phyloP scores from a whole-genome alignment of 2,888 invertebrate species.

The Agonopterix subpropinquella region DNA sequence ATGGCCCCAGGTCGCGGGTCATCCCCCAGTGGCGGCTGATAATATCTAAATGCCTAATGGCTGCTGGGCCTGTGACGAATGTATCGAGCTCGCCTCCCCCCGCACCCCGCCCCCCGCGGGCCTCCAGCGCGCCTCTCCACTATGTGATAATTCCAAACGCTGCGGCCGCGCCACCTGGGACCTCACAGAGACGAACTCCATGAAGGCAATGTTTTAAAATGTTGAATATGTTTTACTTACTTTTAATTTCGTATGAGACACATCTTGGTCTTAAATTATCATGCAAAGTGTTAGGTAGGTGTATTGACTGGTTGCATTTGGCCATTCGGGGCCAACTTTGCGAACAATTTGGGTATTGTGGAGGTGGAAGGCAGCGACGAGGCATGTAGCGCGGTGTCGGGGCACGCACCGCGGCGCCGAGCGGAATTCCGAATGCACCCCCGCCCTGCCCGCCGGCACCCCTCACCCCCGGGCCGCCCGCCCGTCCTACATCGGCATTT shows the following conservation, averaged over 20 bases:
- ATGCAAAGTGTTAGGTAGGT: no score
- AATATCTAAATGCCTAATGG: constrained; percentile 78
- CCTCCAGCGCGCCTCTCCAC: constrained; percentile 58
- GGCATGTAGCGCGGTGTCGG: constrained; percentile 46
- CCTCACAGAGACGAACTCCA: constrained; percentile 57
- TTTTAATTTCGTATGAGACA: no score
- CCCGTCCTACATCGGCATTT: constrained; percentile 61
- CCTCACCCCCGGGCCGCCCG: constrained; percentile 13
- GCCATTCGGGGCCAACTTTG: constrained; percentile 34
- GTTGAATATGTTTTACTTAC: no score
- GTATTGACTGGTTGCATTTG: background rate
- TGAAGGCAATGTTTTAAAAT: no score
- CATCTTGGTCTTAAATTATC: no score
- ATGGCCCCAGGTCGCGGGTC: constrained; percentile 64
- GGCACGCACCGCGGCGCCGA: constrained; percentile 12
- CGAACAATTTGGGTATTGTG: constrained; percentile 45
- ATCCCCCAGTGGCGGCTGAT: constrained; percentile 67
- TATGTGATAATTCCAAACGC: constrained; percentile 77
- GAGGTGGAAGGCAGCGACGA: constrained; percentile 25
- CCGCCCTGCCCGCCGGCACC: constrained; percentile 16
- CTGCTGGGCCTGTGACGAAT: constrained; percentile 76
- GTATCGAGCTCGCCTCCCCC: constrained; percentile 54
- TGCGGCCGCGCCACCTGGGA: constrained; percentile 77
- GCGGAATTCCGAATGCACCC: constrained; percentile 51
- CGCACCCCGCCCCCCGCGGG: constrained; percentile 21